Base-by-base conservation (phyloP, 2,888 invertebrate species). In the Epirrita christyi region DNA sequence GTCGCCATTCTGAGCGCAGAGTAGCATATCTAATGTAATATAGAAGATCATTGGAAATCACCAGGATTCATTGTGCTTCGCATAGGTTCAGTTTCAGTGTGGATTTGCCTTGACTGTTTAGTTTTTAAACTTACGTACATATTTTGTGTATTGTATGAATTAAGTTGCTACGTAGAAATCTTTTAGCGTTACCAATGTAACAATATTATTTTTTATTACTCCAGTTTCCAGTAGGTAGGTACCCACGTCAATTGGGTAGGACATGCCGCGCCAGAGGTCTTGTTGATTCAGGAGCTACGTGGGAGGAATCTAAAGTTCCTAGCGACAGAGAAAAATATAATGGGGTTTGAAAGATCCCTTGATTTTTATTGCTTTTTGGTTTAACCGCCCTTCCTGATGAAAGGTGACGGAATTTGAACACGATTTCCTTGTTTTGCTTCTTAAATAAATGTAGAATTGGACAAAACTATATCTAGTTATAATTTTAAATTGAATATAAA, bases 221-320 rank as follows among this genome's bases (percentile, higher is more conserved):
- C 41, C 45, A 48, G 11, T 47, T 41, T 41, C 15, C 42, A 21
- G 21, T 21, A 21, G 21, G 21, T 21, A 21, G 28, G 7, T 11
- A 55, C 63, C 63, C 63, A 55, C 50, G 63, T 60, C 60, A 55
- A 45, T 55, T 55, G 57, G 44, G 13, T n/a, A 43, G 40, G 44
- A 61, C 60, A 50, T 28, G 36, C 36, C 10, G 13, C 7, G 28
- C 7, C n/a, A 45, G 21, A 21, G 34, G 21, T 8, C 14, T 32
- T 50, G 49, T 51, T 59, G 59, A 59, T 51, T 59, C 14, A 36
- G 50, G 41, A 37, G 34, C 43, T 59, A 59, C 59, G 59, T 59
- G 59, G 34, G 14, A 13, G 3, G 59, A 59, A 55, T 59, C 28
- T 9, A 5, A 55, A 59, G 40, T 32, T 14, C 6, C 14, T 6